These are phyloP conservation scores for Wiebesia pumilae DNA, from an alignment of 1,140 invertebrate species.

Conservation along the genomic window DNA sequence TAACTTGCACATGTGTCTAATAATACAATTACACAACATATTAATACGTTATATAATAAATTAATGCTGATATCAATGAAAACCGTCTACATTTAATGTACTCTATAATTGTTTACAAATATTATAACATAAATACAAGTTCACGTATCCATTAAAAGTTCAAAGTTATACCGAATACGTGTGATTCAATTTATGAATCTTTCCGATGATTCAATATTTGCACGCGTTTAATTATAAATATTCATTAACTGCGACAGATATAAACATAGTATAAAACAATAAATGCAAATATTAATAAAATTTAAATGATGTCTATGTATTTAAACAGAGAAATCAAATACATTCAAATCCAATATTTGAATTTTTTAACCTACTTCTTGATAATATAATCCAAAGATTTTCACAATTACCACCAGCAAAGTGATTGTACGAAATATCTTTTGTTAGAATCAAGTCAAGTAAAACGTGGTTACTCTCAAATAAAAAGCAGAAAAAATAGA, in stretches of 20 bases:
- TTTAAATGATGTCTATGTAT: too few species aligned
- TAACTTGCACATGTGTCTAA: background rate
- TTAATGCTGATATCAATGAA: background rate
- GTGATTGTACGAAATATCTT: too few species aligned
- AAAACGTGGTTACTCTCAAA: too few species aligned
- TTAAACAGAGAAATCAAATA: too few species aligned
- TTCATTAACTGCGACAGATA: background rate
- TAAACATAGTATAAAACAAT: too few species aligned
- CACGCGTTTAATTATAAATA: background rate
- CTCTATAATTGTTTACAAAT: background rate
- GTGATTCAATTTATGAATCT: background rate
- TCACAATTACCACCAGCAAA: too few species aligned
- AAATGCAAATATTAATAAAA: too few species aligned
- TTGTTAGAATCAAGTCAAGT: too few species aligned
- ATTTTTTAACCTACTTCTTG: too few species aligned
- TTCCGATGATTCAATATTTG: background rate
- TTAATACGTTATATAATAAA: background rate
- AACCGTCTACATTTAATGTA: background rate
- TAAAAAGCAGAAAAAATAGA: too few species aligned
- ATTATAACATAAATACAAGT: background rate
- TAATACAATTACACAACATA: background rate
- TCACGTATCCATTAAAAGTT: background rate
- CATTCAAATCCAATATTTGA: too few species aligned
- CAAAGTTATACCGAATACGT: background rate
- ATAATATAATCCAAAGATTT: too few species aligned